These are phyloP conservation scores for Montipora sp. DNA, from an alignment of 64 coral and sea anemone species.

Conservation along the genomic window DNA sequence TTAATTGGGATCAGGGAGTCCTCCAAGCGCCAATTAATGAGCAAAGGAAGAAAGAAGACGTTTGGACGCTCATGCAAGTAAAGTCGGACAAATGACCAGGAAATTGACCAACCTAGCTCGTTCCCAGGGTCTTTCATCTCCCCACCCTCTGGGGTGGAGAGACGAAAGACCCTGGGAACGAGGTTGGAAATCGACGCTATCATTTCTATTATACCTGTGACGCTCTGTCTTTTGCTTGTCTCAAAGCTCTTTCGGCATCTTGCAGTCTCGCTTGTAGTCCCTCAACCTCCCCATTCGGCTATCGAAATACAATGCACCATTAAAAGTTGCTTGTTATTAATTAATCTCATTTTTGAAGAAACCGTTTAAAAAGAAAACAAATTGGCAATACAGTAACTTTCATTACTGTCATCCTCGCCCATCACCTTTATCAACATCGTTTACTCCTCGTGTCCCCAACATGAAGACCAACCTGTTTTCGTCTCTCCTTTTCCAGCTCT, in stretches of 20 bases:
- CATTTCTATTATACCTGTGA: slow-evolving; percentile 42
- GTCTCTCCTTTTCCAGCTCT: slow-evolving; percentile 71
- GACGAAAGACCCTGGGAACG: neutral
- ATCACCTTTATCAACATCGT: neutral
- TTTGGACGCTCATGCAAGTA: neutral
- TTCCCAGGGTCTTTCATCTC: too few species aligned
- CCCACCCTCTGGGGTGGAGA: too few species aligned
- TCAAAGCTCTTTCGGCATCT: slow-evolving; percentile 72
- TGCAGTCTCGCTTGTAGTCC: slow-evolving; percentile 67
- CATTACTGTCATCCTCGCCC: neutral
- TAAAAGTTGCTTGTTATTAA: neutral
- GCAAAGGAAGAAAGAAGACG: neutral
- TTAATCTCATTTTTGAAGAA: too few species aligned
- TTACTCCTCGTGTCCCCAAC: neutral
- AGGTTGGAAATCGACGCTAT: neutral
- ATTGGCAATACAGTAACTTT: too few species aligned
- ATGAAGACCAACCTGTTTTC: slow-evolving; percentile 42
- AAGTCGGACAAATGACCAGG: too few species aligned
- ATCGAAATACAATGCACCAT: neutral
- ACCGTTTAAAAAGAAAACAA: too few species aligned
- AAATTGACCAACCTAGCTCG: too few species aligned
- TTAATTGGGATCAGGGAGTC: too few species aligned
- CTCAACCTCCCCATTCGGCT: slow-evolving; percentile 69
- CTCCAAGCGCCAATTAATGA: too few species aligned
- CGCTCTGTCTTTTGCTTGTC: slow-evolving; percentile 60